Conservation (phyloP, 1,140 invertebrate genomes). For the Portunus trituberculatus region DNA sequence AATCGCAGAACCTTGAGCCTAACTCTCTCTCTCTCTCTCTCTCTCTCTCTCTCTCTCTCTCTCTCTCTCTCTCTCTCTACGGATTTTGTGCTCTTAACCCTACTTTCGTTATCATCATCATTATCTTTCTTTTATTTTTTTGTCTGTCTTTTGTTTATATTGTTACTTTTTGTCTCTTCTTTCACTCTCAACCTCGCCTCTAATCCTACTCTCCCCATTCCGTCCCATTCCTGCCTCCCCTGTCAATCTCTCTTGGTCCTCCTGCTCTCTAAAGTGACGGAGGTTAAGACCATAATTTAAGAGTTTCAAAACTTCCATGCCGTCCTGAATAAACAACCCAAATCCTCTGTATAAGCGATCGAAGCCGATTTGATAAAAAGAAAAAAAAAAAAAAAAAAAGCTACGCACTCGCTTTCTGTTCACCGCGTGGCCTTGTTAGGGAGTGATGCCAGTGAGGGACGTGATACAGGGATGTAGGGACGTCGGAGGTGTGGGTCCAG, state of each 20-base stretch:
- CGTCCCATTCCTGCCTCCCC: not conserved
- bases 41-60: slow-evolving; percentile 47
- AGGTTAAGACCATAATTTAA: slow-evolving; percentile 24
- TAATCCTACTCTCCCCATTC: not conserved
- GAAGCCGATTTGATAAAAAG: slow-evolving; percentile 24
- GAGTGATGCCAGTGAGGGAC: not conserved
- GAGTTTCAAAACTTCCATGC: not conserved
- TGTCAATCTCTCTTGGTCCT: slow-evolving; percentile 20
- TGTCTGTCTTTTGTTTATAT: too few relatives aligned
- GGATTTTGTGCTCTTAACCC: not conserved
- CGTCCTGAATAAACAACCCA: not conserved
- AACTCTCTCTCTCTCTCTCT: slow-evolving; percentile 15
- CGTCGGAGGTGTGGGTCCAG: not conserved
- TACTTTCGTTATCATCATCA: too few relatives aligned
- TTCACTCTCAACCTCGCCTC: not conserved
- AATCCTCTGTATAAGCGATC: slow-evolving; percentile 21
- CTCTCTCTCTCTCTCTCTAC: slow-evolving; percentile 36
- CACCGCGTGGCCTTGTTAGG: not conserved
- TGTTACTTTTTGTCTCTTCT: too few relatives aligned
- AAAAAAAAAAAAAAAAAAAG: not conserved
- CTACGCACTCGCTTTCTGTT: not conserved
- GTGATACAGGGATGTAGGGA: not conserved
- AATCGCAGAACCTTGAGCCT: slow-evolving; percentile 11
- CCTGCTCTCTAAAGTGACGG: not conserved
- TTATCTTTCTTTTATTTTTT: too few relatives aligned